These are phyloP conservation scores for Lycocorax pyrrhopterus DNA, from an alignment of 2,113 vertebrate genomes.

Conservation along the genomic window DNA sequence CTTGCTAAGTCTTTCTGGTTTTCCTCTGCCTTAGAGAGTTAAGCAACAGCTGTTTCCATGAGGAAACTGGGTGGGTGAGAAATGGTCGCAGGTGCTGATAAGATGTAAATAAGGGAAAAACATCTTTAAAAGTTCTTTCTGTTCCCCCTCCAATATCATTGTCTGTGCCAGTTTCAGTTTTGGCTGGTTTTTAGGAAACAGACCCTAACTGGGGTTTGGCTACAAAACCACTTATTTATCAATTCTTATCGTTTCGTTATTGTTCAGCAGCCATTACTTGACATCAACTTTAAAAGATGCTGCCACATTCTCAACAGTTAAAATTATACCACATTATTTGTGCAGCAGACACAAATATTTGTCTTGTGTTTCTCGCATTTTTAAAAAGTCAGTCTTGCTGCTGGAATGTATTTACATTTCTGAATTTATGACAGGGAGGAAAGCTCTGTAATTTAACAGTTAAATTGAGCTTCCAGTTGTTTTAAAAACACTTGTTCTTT, in stretches of 20 bases:
- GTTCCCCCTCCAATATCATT: rapidly evolving
- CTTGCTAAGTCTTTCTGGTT: background rate
- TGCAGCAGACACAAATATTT: background rate
- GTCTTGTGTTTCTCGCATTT: background rate
- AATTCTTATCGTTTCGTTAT: background rate
- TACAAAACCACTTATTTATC: background rate
- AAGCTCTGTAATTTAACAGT: background rate
- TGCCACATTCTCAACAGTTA: background rate
- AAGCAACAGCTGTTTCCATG: background rate
- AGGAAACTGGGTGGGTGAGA: background rate
- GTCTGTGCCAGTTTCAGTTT: background rate
- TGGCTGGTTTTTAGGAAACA: background rate
- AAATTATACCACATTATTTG: background rate
- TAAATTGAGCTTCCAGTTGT: background rate
- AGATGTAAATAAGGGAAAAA: background rate
- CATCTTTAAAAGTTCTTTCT: background rate
- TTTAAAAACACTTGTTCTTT: background rate
- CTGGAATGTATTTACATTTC: background rate
- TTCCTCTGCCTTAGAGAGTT: background rate
- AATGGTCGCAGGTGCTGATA: background rate
- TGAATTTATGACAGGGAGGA: background rate
- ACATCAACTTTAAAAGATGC: background rate
- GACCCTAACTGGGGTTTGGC: background rate
- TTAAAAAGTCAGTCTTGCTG: background rate
- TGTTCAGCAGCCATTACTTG: background rate